Base-by-base conservation (phyloP, 2,797 vertebrate genomes). In the Pelochelys cantorii region DNA sequence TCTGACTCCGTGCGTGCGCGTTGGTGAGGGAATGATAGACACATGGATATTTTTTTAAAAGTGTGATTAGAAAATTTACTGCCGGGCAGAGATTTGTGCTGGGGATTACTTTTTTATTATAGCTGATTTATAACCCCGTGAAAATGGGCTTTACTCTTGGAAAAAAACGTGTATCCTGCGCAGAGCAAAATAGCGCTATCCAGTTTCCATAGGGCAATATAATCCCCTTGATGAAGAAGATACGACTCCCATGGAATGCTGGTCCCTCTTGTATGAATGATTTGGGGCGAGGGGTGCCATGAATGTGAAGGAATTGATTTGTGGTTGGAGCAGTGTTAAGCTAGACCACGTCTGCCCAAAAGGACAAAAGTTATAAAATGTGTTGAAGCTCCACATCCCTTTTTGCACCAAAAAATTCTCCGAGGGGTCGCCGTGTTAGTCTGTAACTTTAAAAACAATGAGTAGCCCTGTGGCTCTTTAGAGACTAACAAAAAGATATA, bases 111-210 rank as follows among this genome's bases (percentile, higher is more conserved):
- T 88, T 42, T 90, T 94, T 88, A 62, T 82, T 89, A 3, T 78
- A 65, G 52, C 75, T 86, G 27, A 85, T 81, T 82, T 85, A 83
- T 42, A 48, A 82, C 84, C 83, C 87, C 29, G 4, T 31, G 62
- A 91, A 96, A 95, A 89, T 52, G 88, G 94, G 89, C 89, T 90
- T 65, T 1, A 3, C 93, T 31, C 10, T 83, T 0, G 54, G 95
- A 86, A 87, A 91, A 75, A 79, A 34, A 54, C 27, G 25, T 65
- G 55, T 85, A 18, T 79, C 0, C 78, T 54, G 25, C 65, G 93
- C 75, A 89, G 91, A 83, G 91, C 74, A 31, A 77, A 83, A 92
- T 80, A 82, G 15, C 18, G 48, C 34, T 55, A 3, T 65, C 84
- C 62, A 79, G 68, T 89, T 85, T 93, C 94, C 90, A n/a, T 23